Percentiles rank a stretch among this genome's conserved stretches.
phyloP scores from a whole-genome alignment of 2,113 vertebrate species.

The Stercorarius parasiticus region DNA sequence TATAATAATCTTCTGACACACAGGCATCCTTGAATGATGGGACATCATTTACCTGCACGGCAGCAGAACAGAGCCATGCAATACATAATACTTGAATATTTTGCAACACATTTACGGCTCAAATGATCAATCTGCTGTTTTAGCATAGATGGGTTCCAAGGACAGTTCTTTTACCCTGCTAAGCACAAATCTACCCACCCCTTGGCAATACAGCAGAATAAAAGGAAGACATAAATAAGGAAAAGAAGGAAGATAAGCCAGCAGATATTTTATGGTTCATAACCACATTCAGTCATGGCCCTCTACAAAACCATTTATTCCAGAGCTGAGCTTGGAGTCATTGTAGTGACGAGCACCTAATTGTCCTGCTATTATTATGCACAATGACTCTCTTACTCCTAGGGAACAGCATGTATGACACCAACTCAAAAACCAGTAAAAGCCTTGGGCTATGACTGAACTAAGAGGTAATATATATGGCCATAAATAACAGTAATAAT shows the following conservation, averaged over 20 bases:
- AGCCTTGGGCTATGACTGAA: not conserved
- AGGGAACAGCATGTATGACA: not conserved
- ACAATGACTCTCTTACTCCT: not conserved
- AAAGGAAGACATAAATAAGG: not conserved
- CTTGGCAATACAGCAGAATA: not conserved
- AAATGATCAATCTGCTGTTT: not conserved
- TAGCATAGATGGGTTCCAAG: not conserved
- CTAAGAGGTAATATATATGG: not conserved
- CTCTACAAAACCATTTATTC: conserved; percentile 23
- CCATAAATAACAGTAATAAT: not conserved
- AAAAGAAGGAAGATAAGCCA: not conserved
- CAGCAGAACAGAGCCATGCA: not conserved
- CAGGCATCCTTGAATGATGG: not conserved
- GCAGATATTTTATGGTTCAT: conserved; percentile 13
- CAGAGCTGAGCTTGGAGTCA: not conserved
- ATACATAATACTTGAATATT: not conserved
- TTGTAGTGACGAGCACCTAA: not conserved
- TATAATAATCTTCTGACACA: not conserved
- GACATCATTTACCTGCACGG: not conserved
- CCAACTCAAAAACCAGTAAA: not conserved
- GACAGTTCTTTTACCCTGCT: conserved; percentile 3
- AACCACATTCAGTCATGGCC: not conserved
- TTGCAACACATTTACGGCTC: not conserved
- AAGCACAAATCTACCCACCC: conserved; percentile 1
- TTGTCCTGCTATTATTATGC: not conserved